phyloP scores from a whole-genome alignment of 2,113 vertebrate genomes.

The Carollia perspicillata region DNA sequence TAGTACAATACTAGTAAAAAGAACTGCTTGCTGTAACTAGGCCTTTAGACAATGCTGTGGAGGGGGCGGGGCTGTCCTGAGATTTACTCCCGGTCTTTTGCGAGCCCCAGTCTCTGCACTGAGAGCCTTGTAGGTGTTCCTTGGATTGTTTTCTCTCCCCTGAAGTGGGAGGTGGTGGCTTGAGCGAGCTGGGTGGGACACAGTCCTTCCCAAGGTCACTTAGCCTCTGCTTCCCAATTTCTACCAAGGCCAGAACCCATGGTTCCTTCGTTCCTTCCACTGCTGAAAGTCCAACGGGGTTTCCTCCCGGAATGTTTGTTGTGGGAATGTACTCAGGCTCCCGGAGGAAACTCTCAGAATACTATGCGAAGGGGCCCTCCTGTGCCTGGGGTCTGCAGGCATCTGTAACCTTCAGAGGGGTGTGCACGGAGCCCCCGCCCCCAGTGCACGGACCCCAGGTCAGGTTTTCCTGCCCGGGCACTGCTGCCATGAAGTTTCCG shows the following conservation, averaged over 20 bases:
- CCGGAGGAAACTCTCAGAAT: background rate
- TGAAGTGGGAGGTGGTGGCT: background rate
- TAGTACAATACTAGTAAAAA: background rate
- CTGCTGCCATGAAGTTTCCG: background rate
- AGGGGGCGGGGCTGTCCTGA: background rate
- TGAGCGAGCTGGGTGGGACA: background rate
- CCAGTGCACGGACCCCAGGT: background rate
- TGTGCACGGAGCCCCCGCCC: background rate
- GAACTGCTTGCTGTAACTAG: background rate
- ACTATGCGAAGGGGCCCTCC: too few species aligned
- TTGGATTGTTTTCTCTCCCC: fast-evolving
- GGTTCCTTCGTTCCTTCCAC: background rate
- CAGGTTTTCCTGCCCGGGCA: background rate
- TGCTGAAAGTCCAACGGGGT: background rate
- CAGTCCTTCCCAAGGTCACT: background rate
- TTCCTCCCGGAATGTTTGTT: background rate
- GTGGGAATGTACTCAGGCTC: background rate
- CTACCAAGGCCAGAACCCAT: background rate
- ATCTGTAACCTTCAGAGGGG: background rate
- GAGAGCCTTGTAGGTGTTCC: background rate
- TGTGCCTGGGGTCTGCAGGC: background rate
- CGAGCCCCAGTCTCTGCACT: background rate
- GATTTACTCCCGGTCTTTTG: background rate
- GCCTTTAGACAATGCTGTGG: background rate
- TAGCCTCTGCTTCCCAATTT: background rate